These are phyloP conservation scores for Lasioglossum pauxillum DNA, from an alignment of 2,888 invertebrate genomes.

Conservation along the genomic window DNA sequence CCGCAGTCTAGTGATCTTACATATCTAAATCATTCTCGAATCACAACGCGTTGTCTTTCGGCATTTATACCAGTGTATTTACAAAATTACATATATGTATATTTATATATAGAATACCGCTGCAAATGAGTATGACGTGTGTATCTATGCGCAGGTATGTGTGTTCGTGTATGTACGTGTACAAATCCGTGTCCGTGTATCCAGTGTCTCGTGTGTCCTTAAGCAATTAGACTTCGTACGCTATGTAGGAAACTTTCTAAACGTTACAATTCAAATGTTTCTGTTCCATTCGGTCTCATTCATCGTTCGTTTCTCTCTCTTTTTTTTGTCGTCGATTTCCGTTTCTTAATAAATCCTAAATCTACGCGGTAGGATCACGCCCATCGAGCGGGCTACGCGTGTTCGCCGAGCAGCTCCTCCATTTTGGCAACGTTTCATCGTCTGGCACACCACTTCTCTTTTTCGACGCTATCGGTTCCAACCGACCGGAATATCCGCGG, in stretches of 20 bases:
- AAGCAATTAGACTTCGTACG: conserved; percentile 60
- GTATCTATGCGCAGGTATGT: conserved; percentile 29
- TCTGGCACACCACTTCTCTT: conserved; percentile 39
- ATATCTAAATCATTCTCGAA: conserved; percentile 26
- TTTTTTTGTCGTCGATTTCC: background rate
- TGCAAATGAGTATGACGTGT: conserved; percentile 50
- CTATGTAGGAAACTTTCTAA: conserved; percentile 70
- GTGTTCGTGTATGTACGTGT: conserved; percentile 11
- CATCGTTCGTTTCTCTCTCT: background rate
- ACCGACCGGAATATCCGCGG: conserved; percentile 38
- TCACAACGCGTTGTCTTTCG: conserved; percentile 40
- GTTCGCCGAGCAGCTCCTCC: conserved; percentile 28
- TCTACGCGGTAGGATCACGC: conserved; percentile 64
- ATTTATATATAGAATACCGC: conserved; percentile 63
- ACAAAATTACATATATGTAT: conserved; percentile 66
- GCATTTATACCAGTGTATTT: conserved; percentile 64
- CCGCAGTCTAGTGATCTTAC: conserved; percentile 11
- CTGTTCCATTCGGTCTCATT: background rate
- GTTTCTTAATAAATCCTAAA: conserved; percentile 59
- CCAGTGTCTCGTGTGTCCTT: conserved; percentile 48
- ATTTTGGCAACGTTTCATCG: conserved; percentile 43
- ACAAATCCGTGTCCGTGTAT: conserved; percentile 15
- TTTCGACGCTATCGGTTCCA: conserved; percentile 32
- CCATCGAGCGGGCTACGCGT: conserved; percentile 34
- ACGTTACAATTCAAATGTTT: conserved; percentile 65